These are phyloP conservation scores for cat (Felis catus) DNA, from an alignment of 2,113 vertebrate genomes.

Conservation along the genomic window F.catus_Fca126_mat1.0 CM031415.1:197857001-197857500, in stretches of 20 bases:
- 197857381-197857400: background rate
- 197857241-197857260: background rate
- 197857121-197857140: background rate
- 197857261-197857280: background rate
- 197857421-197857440: background rate
- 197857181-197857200: background rate
- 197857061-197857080: background rate
- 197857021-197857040: background rate
- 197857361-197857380: background rate
- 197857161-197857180: background rate
- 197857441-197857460: background rate
- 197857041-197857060: background rate
- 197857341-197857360: background rate
- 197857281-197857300: fast-evolving
- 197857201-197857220: background rate
- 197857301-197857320: fast-evolving
- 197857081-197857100: background rate
- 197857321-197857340: background rate
- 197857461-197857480: background rate
- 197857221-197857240: fast-evolving
- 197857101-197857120: background rate
- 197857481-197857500: background rate
- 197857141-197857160: too few relatives aligned
- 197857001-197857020: background rate
- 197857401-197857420: background rate